Evolutionary conservation across 2,888 invertebrate species (phyloP), one percentile per base, ranked within the genome.

Genomic region (Andrena haemorrhoa): DNA sequence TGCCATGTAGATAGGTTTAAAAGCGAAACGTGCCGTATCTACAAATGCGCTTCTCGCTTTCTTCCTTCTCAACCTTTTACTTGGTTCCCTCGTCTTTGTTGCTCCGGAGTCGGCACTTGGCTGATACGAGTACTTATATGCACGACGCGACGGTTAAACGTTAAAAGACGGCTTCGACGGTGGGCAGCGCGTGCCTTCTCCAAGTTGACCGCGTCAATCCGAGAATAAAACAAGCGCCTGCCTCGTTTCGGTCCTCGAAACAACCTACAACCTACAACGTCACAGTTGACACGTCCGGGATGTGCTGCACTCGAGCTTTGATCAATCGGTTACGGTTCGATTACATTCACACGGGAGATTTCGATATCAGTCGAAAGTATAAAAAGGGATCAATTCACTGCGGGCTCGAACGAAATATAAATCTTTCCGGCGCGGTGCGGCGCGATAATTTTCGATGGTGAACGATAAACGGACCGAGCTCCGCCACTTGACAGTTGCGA

Each of bases 1-100:
- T 93, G 93, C 92, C 93, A 92, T 91, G 93, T 92, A 93, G 93
- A 93, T 93, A 93, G 92, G 92, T 93, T 93, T 93, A 93, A 93
- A 93, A 93, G 92, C 91, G 83, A 90, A 92, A 93, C 93, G 93
- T 93, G 93, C 93, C 89, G 91, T 89, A 91, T 90, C 92, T 93
- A 92, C 92, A 92, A 93, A 93, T 93, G 92, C 89, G 88, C 75
- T 79, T 79, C 49, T 75, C 80, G 61, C 71, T 78, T 75, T 63
- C 65, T 73, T 41, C 33, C 51, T 51, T 73, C 29, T 70, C 51
- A 6, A 10, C 53, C 64, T 20, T 65, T 51, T 41, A 58, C 58
- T 56, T 41, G 58, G 47, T n/a, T 4, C n/a, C 61, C 12, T n/a
- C 29, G 26, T 47, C 41, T 53, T 26, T 26, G 60, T 35, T 8